A percentile compares a stretch with the other conserved stretches of the same genome.
Conservation (phyloP, 2,797 vertebrate genomes). For the Ciconia nigra region DNA sequence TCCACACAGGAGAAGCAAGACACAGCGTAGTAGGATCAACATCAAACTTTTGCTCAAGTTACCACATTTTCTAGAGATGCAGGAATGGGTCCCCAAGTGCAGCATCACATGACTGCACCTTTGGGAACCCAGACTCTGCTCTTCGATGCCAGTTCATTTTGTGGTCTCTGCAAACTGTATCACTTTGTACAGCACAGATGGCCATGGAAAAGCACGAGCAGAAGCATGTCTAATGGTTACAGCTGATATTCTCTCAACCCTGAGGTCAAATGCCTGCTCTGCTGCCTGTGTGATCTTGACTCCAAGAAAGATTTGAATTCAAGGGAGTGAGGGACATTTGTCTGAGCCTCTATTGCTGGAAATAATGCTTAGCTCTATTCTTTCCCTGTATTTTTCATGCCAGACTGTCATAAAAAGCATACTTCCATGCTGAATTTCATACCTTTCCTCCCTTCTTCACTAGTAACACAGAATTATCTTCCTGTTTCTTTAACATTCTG, state of each 20-base stretch:
- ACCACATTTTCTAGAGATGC: neutral
- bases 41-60: neutral
- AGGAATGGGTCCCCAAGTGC: neutral
- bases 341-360: neutral
- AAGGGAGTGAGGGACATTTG: neutral
- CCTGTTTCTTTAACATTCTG: neutral
- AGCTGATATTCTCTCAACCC: neutral
- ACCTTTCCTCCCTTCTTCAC: neutral
- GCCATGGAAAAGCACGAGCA: neutral
- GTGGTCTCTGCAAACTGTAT: neutral
- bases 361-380: neutral
- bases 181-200: neutral
- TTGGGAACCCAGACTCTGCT: neutral
- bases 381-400: neutral
- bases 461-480: neutral
- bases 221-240: neutral
- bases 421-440: neutral
- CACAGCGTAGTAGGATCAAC: accelerated
- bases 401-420: neutral
- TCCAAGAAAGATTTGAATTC: neutral
- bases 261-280: neutral
- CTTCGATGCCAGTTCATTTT: accelerated
- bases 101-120: neutral
- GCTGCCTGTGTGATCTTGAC: neutral
- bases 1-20: neutral